These are phyloP conservation scores for Apamea epomidion DNA, from an alignment of 2,888 invertebrate genomes.

Conservation along the genomic window DNA sequence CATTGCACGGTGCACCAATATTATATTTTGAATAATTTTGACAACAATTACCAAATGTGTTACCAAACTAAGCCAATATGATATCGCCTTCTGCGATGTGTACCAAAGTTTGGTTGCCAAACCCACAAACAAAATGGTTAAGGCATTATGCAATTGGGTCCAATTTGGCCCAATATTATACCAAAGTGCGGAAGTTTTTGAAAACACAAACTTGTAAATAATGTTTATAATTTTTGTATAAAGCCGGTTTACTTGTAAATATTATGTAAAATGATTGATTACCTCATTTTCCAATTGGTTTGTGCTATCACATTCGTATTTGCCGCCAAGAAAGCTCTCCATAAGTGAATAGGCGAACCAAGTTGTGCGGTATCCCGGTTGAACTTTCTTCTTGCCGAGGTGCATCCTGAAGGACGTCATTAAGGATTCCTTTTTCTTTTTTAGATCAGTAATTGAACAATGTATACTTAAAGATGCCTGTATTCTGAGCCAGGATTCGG, in stretches of 20 bases:
- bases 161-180: constrained; percentile 67
- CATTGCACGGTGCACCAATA: background rate
- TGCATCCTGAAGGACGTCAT: constrained; percentile 86
- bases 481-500: constrained; percentile 85
- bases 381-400: constrained; percentile 78
- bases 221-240: background rate
- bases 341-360: constrained; percentile 87
- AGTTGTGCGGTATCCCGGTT: constrained; percentile 76
- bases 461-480: constrained; percentile 77
- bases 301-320: constrained; percentile 83
- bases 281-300: constrained; percentile 81
- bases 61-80: constrained; percentile 30
- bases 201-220: constrained; percentile 21
- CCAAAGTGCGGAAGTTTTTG: constrained; percentile 43
- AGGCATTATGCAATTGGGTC: constrained; percentile 69
- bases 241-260: background rate
- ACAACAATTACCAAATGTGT: background rate
- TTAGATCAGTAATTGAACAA: constrained; percentile 80
- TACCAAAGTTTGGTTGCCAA: constrained; percentile 57
- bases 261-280: constrained; percentile 37
- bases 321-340: constrained; percentile 85
- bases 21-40: background rate
- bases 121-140: constrained; percentile 45
- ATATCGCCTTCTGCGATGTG: background rate
- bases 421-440: constrained; percentile 87